These are phyloP conservation scores for Empis livida DNA, from an alignment of 2,888 invertebrate genomes.

Conservation along the genomic window DNA sequence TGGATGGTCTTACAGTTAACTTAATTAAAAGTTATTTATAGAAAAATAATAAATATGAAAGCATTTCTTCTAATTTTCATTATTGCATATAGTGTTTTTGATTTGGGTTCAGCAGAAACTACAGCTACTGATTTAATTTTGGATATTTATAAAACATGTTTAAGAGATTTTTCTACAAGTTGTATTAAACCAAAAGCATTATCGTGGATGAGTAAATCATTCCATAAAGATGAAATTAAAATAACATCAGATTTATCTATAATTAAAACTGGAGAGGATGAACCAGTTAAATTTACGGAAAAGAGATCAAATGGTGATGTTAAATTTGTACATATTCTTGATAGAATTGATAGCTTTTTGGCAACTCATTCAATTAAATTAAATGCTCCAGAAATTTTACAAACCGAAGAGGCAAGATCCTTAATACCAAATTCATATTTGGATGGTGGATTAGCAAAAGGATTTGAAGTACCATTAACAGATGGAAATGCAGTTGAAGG, in stretches of 20 bases:
- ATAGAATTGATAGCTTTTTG: conserved; percentile 60
- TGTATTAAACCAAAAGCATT: conserved; percentile 69
- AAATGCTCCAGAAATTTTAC: conserved; percentile 53
- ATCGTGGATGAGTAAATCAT: conserved; percentile 56
- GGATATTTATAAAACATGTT: conserved; percentile 54
- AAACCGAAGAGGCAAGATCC: conserved; percentile 29
- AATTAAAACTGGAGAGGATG: conserved; percentile 44
- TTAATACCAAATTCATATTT: conserved; percentile 28
- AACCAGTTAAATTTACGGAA: conserved; percentile 23
- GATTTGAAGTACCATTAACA: conserved; percentile 54
- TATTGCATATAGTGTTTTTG: no score
- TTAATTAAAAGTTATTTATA: conserved; percentile 14
- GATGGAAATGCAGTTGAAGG: conserved; percentile 38
- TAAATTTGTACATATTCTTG: conserved; percentile 42
- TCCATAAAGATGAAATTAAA: conserved; percentile 53
- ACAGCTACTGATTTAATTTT: conserved; percentile 50
- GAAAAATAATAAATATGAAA: conserved; percentile 9
- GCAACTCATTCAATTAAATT: conserved; percentile 62
- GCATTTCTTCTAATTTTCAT: neutral
- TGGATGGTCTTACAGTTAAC: conserved; percentile 27
- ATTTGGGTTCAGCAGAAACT: conserved; percentile 10
- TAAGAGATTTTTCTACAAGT: conserved; percentile 53
- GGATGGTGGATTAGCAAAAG: conserved; percentile 43
- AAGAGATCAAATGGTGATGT: conserved; percentile 24
- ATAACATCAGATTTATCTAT: conserved; percentile 65